Percentiles rank a stretch among this genome's conserved stretches.
Conservation (phyloP, 2,888 invertebrate species). For the Trilocha varians region DNA sequence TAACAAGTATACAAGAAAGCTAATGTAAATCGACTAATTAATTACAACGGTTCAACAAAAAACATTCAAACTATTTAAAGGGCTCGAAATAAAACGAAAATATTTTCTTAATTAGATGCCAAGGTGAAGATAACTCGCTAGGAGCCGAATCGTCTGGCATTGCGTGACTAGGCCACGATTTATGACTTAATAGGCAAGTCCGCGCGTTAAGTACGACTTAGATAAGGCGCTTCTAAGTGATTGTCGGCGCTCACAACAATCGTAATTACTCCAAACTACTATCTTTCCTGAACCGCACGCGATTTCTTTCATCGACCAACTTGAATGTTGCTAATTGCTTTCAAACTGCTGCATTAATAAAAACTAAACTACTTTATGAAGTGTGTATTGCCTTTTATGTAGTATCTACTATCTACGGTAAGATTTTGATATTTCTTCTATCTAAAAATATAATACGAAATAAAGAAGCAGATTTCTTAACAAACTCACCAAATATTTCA, state of each 20-base stretch:
- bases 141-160: conserved; percentile 58
- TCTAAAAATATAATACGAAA: too few relatives aligned
- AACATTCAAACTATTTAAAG: conserved; percentile 17
- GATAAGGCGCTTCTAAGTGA: conserved; percentile 72
- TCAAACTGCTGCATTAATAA: conserved; percentile 33
- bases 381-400: not conserved
- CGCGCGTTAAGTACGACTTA: conserved; percentile 68
- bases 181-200: conserved; percentile 70
- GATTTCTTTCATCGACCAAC: conserved; percentile 58
- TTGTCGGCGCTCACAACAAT: conserved; percentile 72
- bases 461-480: too few relatives aligned
- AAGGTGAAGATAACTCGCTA: conserved; percentile 59
- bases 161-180: conserved; percentile 65
- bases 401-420: too few relatives aligned
- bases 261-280: conserved; percentile 71
- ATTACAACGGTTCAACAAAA: not conserved
- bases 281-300: conserved; percentile 60
- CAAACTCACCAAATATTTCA: too few relatives aligned
- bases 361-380: not conserved
- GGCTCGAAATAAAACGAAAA: conserved; percentile 22
- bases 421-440: too few relatives aligned
- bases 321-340: conserved; percentile 49
- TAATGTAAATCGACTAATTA: not conserved
- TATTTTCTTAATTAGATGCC: conserved; percentile 59
- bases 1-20: not conserved